Percentiles rank a stretch among this genome's conserved stretches.
These are phyloP conservation scores for Polypterus senegalus DNA, from an alignment of 2,113 vertebrate genomes.

Conservation along the genomic window DNA sequence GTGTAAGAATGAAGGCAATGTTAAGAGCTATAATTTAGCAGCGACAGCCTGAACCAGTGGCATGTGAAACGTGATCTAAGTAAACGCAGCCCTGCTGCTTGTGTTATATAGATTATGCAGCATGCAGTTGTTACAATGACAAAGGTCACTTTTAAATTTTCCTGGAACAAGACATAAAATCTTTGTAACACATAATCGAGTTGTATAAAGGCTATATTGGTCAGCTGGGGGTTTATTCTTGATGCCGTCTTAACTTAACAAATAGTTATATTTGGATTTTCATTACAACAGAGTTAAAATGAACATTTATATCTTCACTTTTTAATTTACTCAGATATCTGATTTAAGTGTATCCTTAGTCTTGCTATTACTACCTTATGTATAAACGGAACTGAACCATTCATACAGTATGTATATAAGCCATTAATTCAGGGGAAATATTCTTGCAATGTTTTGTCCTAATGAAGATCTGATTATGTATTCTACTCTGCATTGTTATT, in stretches of 20 bases:
- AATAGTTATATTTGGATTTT: slow-evolving; percentile 49
- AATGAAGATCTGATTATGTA: too few relatives aligned
- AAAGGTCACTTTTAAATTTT: slow-evolving; percentile 54
- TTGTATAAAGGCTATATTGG: slow-evolving; percentile 26
- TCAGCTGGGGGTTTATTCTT: slow-evolving; percentile 39
- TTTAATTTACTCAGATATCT: too few relatives aligned
- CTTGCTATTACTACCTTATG: too few relatives aligned
- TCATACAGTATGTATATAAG: too few relatives aligned
- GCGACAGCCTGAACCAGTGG: slow-evolving; percentile 38
- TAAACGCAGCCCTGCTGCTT: slow-evolving; percentile 48
- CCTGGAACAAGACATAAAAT: slow-evolving; percentile 44
- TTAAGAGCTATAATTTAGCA: slow-evolving; percentile 34
- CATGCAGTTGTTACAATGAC: slow-evolving; percentile 39
- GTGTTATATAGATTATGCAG: slow-evolving; percentile 28
- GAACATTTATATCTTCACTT: background rate
- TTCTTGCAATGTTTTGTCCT: too few relatives aligned
- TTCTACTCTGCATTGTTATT: too few relatives aligned
- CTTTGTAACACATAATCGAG: slow-evolving; percentile 20
- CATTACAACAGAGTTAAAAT: slow-evolving; percentile 1
- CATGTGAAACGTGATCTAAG: slow-evolving; percentile 53
- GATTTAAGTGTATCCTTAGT: too few relatives aligned
- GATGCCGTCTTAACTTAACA: slow-evolving; percentile 51
- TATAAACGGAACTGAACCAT: too few relatives aligned
- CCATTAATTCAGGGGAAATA: too few relatives aligned
- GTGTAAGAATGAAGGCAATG: slow-evolving; percentile 34